Conservation (phyloP, 92 coral and sea anemone genomes). For the Hydrozoanthus gracilis region DNA sequence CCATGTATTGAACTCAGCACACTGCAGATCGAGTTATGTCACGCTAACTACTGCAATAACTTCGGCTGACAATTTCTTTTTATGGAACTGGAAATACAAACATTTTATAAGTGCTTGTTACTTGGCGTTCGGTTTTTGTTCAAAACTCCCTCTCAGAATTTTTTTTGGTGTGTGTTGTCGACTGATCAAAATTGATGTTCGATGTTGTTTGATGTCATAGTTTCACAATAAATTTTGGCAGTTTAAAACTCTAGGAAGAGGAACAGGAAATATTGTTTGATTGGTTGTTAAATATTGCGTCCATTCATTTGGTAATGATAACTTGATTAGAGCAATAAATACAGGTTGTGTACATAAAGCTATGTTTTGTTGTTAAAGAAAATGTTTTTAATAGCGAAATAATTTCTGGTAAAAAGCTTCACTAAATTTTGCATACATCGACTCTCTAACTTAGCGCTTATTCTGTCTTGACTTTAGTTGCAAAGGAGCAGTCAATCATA, state of each 20-base stretch:
- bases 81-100: too few relatives aligned
- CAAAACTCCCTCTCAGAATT: too few relatives aligned
- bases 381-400: constrained; percentile 2
- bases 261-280: neutral
- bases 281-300: constrained; percentile 3
- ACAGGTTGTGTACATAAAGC: constrained; percentile 8
- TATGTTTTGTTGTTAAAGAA: neutral
- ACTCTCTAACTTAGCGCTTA: neutral
- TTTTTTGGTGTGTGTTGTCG: too few relatives aligned
- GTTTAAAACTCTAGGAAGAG: neutral
- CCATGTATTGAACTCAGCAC: too few relatives aligned
- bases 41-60: too few relatives aligned
- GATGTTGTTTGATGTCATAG: too few relatives aligned
- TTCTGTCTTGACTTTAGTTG: neutral
- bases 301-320: neutral
- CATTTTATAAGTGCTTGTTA: too few relatives aligned
- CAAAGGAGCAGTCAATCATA: neutral
- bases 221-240: neutral
- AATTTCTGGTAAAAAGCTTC: neutral
- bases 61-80: too few relatives aligned
- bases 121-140: too few relatives aligned
- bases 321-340: constrained; percentile 2
- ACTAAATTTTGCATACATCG: neutral
- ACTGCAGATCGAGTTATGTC: too few relatives aligned
- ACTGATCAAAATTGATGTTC: neutral